A percentile compares a stretch with the other conserved stretches of the same genome.
Evolutionary conservation across 2,797 vertebrate species (phyloP).

Genomic region (Lindbergichthys nudifrons): DNA sequence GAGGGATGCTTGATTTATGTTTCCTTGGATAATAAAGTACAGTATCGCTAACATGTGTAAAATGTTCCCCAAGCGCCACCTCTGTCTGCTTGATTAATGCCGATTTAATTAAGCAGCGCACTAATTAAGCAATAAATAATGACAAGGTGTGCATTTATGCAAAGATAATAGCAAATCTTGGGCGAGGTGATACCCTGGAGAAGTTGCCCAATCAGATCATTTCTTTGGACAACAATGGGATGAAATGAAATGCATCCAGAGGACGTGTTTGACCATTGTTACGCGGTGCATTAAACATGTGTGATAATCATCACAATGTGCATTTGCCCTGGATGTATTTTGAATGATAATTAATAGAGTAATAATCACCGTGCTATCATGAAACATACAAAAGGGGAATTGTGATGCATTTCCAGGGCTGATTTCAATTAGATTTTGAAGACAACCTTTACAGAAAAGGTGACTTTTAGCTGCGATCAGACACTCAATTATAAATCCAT

Average conservation of each 20-base stretch:
- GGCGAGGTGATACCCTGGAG: conserved; percentile 67
- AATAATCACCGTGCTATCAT: conserved; percentile 37
- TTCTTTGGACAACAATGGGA: conserved; percentile 67
- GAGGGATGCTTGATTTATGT: conserved; percentile 77
- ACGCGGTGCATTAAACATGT: conserved; percentile 35
- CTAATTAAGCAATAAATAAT: conserved; percentile 89
- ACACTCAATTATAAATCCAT: conserved; percentile 36
- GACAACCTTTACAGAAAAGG: conserved; percentile 18
- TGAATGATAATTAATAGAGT: conserved; percentile 49
- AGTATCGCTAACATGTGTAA: conserved; percentile 85
- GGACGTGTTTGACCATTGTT: conserved; percentile 69
- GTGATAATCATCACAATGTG: conserved; percentile 53
- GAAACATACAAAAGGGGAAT: neutral
- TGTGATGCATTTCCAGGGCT: neutral
- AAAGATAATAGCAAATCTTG: conserved; percentile 80
- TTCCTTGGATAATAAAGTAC: conserved; percentile 82
- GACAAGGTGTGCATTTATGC: conserved; percentile 84
- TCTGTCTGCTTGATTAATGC: conserved; percentile 87
- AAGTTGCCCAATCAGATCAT: conserved; percentile 69
- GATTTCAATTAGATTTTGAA: conserved; percentile 4
- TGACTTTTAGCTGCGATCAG: neutral
- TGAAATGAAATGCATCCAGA: conserved; percentile 57
- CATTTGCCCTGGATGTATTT: conserved; percentile 46
- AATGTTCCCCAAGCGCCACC: conserved; percentile 79
- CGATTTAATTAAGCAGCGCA: conserved; percentile 83